These are phyloP conservation scores for Acropora yongei DNA, from an alignment of 64 coral and sea anemone species.

Conservation along the genomic window DNA sequence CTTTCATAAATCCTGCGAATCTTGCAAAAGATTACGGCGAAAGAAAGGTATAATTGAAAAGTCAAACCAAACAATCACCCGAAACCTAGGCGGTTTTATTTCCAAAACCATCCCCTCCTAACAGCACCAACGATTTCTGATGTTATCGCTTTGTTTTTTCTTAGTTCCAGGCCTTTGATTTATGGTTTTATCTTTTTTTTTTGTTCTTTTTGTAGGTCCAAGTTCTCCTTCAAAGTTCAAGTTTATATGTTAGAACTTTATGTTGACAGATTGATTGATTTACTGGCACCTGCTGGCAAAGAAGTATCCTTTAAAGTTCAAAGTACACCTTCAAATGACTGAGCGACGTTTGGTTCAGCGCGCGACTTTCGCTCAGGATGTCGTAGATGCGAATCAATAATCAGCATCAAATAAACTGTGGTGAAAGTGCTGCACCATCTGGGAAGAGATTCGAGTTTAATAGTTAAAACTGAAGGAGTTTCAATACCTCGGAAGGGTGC, in stretches of 20 bases:
- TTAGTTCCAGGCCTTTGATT: background rate
- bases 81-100: background rate
- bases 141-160: background rate
- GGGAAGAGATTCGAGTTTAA: too few relatives aligned
- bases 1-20: background rate
- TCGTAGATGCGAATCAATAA: too few relatives aligned
- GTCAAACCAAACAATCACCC: background rate
- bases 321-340: background rate
- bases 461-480: too few relatives aligned
- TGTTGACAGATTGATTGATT: slow-evolving; percentile 91
- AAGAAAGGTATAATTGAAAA: background rate
- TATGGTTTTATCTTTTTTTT: background rate
- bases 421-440: too few relatives aligned
- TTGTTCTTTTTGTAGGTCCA: slow-evolving; percentile 55
- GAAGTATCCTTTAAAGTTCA: slow-evolving; percentile 67
- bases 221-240: slow-evolving; percentile 88
- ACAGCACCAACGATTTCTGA: background rate
- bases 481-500: too few relatives aligned
- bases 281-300: slow-evolving; percentile 74
- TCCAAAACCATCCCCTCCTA: background rate
- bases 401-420: too few relatives aligned
- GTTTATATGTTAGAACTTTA: slow-evolving; percentile 97
- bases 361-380: too few relatives aligned
- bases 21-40: too few relatives aligned
- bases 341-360: too few relatives aligned